These are phyloP conservation scores for Noctuana brunneofusca DNA, from an alignment of 2,888 invertebrate genomes.

Conservation along the genomic window DNA sequence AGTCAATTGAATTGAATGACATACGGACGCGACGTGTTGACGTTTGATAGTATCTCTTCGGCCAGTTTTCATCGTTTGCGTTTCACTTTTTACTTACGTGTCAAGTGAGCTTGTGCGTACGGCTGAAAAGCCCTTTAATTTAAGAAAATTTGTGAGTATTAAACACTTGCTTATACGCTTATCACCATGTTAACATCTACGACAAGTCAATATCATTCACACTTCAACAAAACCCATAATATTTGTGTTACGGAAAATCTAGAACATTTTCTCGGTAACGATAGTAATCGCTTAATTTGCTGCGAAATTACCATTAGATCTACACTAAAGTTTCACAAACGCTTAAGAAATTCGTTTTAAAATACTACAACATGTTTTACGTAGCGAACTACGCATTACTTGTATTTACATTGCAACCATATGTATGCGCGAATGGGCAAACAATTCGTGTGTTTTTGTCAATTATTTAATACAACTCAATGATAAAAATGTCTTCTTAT, in stretches of 20 bases:
- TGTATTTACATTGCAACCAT: conserved; percentile 1
- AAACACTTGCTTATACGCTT: neutral
- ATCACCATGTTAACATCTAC: no score
- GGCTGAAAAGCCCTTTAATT: conserved; percentile 73
- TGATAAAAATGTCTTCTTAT: neutral
- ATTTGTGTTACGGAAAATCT: conserved; percentile 41
- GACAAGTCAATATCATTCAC: conserved; percentile 17
- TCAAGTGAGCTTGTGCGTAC: conserved; percentile 71
- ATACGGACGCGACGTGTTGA: conserved; percentile 46
- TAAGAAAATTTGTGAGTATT: conserved; percentile 75
- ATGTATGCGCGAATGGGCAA: conserved; percentile 17
- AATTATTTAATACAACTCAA: neutral
- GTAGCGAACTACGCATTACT: neutral
- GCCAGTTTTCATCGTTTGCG: conserved; percentile 41
- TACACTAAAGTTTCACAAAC: neutral
- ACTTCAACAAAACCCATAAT: conserved; percentile 28
- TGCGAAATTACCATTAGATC: conserved; percentile 30
- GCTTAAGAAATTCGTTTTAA: neutral
- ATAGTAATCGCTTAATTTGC: conserved; percentile 33
- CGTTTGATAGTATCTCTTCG: conserved; percentile 30
- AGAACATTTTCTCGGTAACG: conserved; percentile 38
- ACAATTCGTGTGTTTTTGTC: conserved; percentile 10
- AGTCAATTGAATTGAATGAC: conserved; percentile 38
- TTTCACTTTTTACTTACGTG: conserved; percentile 79
- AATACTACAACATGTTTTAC: neutral